Evolutionary conservation across 2,113 vertebrate species (phyloP).

Genomic region (Eurystomus gularis): DNA sequence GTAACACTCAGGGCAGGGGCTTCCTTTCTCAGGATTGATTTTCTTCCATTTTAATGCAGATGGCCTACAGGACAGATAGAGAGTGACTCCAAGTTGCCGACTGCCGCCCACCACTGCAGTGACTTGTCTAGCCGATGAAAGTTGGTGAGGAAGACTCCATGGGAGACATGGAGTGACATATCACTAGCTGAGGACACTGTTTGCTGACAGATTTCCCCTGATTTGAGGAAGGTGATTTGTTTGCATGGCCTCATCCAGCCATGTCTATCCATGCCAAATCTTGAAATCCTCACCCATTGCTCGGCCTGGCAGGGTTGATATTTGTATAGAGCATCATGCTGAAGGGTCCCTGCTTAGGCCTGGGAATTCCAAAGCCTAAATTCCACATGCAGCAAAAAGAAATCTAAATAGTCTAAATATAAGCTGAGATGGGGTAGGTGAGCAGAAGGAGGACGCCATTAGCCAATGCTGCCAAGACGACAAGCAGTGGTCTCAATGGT

Average conservation of each 20-base stretch:
- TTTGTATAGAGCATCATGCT: not conserved
- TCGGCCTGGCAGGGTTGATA: not conserved
- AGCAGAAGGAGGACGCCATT: not conserved
- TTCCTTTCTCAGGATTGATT: not conserved
- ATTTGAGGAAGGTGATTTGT: not conserved
- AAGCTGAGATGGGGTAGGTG: not conserved
- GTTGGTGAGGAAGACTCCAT: not conserved
- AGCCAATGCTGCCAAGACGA: not conserved
- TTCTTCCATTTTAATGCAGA: not conserved
- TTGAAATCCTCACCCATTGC: not conserved
- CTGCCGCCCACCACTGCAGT: not conserved
- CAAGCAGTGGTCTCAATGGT: rapidly evolving
- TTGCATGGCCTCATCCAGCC: not conserved
- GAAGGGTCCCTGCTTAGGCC: not conserved
- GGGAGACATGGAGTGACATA: not conserved
- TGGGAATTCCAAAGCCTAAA: not conserved
- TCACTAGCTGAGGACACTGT: not conserved
- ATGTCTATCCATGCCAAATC: not conserved
- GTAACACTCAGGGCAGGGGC: not conserved
- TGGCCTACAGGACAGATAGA: not conserved
- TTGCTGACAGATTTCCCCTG: not conserved
- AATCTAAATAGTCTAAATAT: not conserved
- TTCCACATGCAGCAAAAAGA: not conserved
- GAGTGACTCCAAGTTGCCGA: not conserved
- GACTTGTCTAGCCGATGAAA: not conserved